These are phyloP conservation scores for Reticulitermes speratus DNA, from an alignment of 1,140 invertebrate genomes.

Conservation along the genomic window DNA sequence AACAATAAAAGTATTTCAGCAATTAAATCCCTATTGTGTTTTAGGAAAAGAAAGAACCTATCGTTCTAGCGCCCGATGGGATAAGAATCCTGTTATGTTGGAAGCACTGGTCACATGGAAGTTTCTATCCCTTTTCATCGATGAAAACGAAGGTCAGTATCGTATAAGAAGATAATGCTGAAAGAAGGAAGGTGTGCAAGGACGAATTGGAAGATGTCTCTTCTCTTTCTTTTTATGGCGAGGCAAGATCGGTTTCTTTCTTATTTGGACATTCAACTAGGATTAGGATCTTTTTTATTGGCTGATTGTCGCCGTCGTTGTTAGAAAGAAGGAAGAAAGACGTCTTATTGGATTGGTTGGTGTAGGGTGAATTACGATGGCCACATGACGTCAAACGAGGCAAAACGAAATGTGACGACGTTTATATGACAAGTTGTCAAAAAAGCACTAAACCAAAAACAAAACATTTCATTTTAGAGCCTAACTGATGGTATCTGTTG, in stretches of 20 bases:
- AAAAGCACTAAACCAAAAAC: background rate
- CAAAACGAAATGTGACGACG: background rate
- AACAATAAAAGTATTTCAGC: background rate
- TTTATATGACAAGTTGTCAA: background rate
- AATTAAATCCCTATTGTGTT: background rate
- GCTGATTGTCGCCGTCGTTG: background rate
- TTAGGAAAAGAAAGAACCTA: background rate
- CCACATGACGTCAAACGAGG: background rate
- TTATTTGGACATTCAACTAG: constrained; percentile 9
- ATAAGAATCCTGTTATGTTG: background rate
- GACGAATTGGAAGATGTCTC: background rate
- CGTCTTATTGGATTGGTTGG: background rate
- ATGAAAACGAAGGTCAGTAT: background rate
- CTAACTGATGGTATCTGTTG: no score
- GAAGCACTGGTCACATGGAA: constrained; percentile 13
- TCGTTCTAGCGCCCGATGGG: background rate
- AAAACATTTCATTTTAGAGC: background rate
- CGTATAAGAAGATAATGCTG: background rate
- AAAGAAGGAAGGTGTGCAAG: background rate
- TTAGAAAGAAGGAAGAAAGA: background rate
- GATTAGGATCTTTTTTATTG: constrained; percentile 14
- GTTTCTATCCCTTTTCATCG: background rate
- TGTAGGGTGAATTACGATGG: background rate
- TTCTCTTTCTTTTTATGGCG: background rate
- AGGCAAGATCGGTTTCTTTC: background rate